phyloP scores from a whole-genome alignment of 2,797 vertebrate species.

The Falco biarmicus region DNA sequence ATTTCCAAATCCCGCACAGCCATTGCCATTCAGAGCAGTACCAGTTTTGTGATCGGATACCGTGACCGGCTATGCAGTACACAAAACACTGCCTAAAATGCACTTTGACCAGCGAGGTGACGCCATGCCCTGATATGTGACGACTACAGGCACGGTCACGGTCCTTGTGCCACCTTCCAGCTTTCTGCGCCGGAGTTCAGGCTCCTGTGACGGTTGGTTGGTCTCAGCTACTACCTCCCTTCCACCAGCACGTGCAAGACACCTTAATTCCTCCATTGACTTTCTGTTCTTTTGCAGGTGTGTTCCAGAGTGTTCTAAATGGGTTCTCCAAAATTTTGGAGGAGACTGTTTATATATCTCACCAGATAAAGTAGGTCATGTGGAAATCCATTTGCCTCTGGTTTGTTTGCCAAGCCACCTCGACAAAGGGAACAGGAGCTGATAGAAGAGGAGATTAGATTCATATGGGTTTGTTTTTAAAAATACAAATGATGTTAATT shows the following conservation, averaged over 20 bases:
- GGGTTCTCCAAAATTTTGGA: constrained; percentile 8
- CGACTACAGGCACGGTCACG: rapidly evolving
- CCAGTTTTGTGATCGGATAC: neutral
- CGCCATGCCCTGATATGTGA: neutral
- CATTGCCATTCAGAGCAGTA: rapidly evolving
- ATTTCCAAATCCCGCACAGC: neutral
- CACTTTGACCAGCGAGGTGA: rapidly evolving
- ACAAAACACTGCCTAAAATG: neutral
- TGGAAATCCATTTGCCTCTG: constrained; percentile 35
- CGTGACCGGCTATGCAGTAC: rapidly evolving
- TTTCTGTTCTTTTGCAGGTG: neutral
- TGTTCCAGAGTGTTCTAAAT: neutral
- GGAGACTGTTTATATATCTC: neutral
- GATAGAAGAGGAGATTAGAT: constrained; percentile 48
- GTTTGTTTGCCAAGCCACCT: neutral
- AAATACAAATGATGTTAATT: neutral
- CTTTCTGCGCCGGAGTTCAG: neutral
- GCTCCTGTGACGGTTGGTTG: neutral
- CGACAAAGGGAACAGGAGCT: constrained; percentile 19
- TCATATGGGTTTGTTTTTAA: neutral
- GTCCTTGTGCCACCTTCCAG: neutral
- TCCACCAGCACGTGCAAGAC: neutral
- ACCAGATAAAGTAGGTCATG: constrained; percentile 32
- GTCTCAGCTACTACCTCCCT: neutral
- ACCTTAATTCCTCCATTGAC: neutral